These are phyloP conservation scores for Neodiprion lecontei DNA, from an alignment of 1,140 invertebrate species.

Conservation along the genomic window DNA sequence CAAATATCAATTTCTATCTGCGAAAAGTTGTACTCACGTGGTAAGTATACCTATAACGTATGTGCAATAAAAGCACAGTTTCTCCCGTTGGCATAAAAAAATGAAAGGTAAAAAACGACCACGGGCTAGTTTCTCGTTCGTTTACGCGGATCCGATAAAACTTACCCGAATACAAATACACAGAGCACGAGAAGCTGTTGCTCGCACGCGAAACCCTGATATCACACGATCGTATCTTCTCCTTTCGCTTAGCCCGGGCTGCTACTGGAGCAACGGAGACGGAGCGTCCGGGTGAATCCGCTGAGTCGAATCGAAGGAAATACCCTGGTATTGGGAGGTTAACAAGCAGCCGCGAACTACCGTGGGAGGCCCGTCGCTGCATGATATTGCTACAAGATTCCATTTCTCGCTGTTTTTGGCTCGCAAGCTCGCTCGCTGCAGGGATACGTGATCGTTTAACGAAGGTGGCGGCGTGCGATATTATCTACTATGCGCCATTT, in stretches of 20 bases:
- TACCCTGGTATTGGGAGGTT: not conserved
- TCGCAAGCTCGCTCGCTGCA: constrained; percentile 35
- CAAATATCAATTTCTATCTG: too few relatives aligned
- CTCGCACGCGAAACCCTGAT: constrained; percentile 5
- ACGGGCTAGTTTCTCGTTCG: not conserved
- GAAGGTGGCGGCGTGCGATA: constrained; percentile 40
- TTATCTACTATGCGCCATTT: constrained; percentile 37
- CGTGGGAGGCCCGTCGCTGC: constrained; percentile 28
- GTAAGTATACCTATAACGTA: too few relatives aligned
- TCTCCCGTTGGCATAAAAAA: too few relatives aligned
- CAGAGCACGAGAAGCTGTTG: not conserved
- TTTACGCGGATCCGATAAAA: constrained; percentile 5
- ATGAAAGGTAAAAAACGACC: too few relatives aligned
- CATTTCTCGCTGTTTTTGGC: constrained; percentile 36
- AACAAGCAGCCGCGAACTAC: not conserved
- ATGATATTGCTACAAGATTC: constrained; percentile 32
- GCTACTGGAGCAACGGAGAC: not conserved
- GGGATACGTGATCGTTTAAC: constrained; percentile 33
- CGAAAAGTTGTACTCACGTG: too few relatives aligned
- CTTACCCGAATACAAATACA: not conserved
- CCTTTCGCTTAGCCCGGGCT: not conserved
- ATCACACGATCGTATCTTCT: not conserved
- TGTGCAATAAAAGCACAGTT: too few relatives aligned
- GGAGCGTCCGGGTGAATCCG: not conserved
- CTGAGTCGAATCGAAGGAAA: not conserved